Evolutionary conservation across 2,113 vertebrate genomes (phyloP).

Genomic region (human): GRCh38 chr12:60664001-60664500

Average conservation of each 20-base stretch:
- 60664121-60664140: not conserved
- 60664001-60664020: not conserved
- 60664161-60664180: not conserved
- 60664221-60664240: not conserved
- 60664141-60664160: not conserved
- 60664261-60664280: not conserved
- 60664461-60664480: not conserved
- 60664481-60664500: not conserved
- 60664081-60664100: too few relatives aligned
- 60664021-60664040: not conserved
- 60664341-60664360: not conserved
- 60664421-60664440: not conserved
- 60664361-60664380: not conserved
- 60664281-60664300: not conserved
- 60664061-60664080: not conserved
- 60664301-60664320: not conserved
- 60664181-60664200: not conserved
- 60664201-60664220: not conserved
- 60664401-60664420: not conserved
- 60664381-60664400: not conserved
- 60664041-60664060: not conserved
- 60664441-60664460: not conserved
- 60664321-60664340: not conserved
- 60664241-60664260: not conserved
- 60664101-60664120: not conserved